Evolutionary conservation across 2,797 vertebrate species (phyloP).

Genomic region (Pelodytes ibericus): DNA sequence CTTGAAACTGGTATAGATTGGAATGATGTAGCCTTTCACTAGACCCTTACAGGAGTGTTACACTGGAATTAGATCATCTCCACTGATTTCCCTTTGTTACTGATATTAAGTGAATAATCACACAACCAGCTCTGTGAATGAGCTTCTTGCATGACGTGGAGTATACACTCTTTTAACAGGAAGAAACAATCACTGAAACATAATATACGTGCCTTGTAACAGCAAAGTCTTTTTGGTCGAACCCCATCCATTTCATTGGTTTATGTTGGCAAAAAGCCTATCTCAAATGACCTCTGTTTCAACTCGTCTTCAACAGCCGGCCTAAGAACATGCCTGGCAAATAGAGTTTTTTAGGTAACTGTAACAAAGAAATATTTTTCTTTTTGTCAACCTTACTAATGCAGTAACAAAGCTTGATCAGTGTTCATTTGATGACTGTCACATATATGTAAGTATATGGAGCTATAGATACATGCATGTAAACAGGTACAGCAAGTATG

Average conservation of each 20-base stretch:
- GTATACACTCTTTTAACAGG: neutral
- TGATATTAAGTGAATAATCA: neutral
- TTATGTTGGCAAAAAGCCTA: neutral
- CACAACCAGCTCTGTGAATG: neutral
- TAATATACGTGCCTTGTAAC: neutral
- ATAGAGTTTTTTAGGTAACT: too few relatives aligned
- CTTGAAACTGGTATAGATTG: too few relatives aligned
- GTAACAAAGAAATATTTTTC: too few relatives aligned
- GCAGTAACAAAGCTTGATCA: too few relatives aligned
- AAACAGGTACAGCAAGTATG: too few relatives aligned
- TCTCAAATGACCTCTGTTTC: constrained; percentile 1
- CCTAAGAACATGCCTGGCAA: too few relatives aligned
- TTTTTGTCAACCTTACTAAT: too few relatives aligned
- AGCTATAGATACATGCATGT: too few relatives aligned
- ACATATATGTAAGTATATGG: too few relatives aligned
- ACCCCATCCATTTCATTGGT: neutral
- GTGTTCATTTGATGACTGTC: too few relatives aligned
- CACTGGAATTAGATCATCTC: neutral
- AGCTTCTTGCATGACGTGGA: neutral
- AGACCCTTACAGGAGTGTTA: too few relatives aligned
- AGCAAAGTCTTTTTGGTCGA: neutral
- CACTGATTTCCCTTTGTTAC: neutral
- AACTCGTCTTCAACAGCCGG: neutral
- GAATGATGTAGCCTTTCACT: too few relatives aligned
- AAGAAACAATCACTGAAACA: neutral